phyloP scores from a whole-genome alignment of 2,113 vertebrate genomes.

The Pollimyrus isidori region DNA sequence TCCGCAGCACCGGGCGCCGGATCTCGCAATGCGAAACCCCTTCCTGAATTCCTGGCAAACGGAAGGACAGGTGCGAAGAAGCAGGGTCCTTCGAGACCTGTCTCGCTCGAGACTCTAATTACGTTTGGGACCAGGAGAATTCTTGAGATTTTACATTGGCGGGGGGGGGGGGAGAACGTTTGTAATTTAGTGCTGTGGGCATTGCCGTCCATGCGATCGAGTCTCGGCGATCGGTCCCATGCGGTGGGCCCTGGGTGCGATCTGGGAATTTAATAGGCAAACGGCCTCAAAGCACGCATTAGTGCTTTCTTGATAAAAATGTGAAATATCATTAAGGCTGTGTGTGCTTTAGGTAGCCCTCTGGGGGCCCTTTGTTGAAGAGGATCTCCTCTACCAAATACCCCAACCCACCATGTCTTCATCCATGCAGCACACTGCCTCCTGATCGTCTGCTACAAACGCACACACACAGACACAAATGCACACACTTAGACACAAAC shows the following conservation, averaged over 20 bases:
- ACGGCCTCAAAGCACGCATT: constrained; percentile 52
- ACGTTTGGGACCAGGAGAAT: constrained; percentile 71
- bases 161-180: constrained; percentile 32
- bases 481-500: not conserved
- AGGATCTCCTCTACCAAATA: constrained; percentile 57
- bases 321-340: constrained; percentile 58
- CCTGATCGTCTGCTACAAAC: not conserved
- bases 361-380: constrained; percentile 46
- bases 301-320: constrained; percentile 59
- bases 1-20: not conserved
- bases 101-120: constrained; percentile 64
- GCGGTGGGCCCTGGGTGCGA: constrained; percentile 23
- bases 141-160: constrained; percentile 53
- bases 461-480: too few species aligned
- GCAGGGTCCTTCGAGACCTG: constrained; percentile 47
- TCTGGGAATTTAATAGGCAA: constrained; percentile 51
- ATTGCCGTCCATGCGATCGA: constrained; percentile 50
- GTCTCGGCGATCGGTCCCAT: not conserved
- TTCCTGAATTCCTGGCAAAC: constrained; percentile 42
- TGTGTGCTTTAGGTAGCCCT: constrained; percentile 52
- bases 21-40: not conserved
- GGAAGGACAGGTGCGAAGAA: constrained; percentile 23
- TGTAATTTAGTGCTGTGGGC: constrained; percentile 67
- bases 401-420: constrained; percentile 20
- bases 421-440: not conserved